These are phyloP conservation scores for Parnassius apollo DNA, from an alignment of 2,888 invertebrate genomes.

Conservation along the genomic window DNA sequence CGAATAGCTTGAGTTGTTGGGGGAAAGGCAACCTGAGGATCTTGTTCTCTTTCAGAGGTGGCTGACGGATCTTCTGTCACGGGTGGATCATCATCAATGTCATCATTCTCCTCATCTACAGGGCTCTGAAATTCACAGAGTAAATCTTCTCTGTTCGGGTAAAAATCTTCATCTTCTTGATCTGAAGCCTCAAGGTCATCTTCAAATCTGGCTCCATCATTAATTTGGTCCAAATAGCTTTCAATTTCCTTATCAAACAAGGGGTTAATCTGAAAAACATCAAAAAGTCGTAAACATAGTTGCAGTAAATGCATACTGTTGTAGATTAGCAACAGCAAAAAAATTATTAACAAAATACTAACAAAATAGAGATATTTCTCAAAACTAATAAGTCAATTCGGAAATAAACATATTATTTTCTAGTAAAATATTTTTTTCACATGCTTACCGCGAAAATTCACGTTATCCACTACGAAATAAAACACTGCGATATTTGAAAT, in stretches of 20 bases:
- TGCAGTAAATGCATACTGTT: conserved; percentile 32
- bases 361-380: too few relatives aligned
- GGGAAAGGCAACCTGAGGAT: conserved; percentile 41
- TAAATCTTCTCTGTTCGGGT: conserved; percentile 42
- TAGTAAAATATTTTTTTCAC: too few relatives aligned
- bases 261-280: conserved; percentile 37
- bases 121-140: conserved; percentile 42
- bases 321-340: conserved; percentile 34
- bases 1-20: conserved; percentile 42
- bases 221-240: conserved; percentile 41
- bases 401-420: background rate
- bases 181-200: conserved; percentile 43
- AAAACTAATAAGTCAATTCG: background rate
- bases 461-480: too few relatives aligned
- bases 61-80: conserved; percentile 39
- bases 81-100: conserved; percentile 36
- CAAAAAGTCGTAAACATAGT: conserved; percentile 37
- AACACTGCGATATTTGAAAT: too few relatives aligned
- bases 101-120: conserved; percentile 40
- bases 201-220: conserved; percentile 40
- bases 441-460: too few relatives aligned
- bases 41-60: conserved; percentile 40
- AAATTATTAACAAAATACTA: conserved; percentile 24
- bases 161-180: conserved; percentile 40
- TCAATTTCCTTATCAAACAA: conserved; percentile 41